Percentiles rank a stretch among this genome's conserved stretches.
Conservation (phyloP, 2,888 invertebrate species). For the Cactoblastis cactorum region DNA sequence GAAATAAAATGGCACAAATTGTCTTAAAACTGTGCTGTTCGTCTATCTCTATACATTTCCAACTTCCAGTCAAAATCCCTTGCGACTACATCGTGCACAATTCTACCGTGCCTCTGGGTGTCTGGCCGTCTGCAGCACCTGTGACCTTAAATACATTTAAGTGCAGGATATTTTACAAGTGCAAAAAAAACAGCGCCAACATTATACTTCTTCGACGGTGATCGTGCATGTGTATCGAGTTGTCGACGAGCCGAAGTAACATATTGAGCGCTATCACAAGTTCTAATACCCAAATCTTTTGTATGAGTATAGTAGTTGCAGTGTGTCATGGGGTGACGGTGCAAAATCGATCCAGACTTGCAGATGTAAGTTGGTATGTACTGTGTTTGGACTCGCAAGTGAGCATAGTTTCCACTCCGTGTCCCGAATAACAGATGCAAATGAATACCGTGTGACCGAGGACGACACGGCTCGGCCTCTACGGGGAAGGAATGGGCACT, state of each 20-base stretch:
- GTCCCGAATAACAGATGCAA: constrained; percentile 46
- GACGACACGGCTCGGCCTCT: constrained; percentile 34
- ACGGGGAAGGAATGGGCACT: constrained; percentile 59
- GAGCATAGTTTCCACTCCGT: constrained; percentile 57
- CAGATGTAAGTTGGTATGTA: constrained; percentile 53
- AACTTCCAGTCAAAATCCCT: constrained; percentile 39
- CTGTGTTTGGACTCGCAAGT: constrained; percentile 57
- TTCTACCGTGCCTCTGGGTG: constrained; percentile 62
- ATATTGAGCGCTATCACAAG: constrained; percentile 58
- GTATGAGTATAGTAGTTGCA: constrained; percentile 35
- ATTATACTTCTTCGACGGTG: constrained; percentile 56
- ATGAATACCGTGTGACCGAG: constrained; percentile 38
- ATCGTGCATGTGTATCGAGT: constrained; percentile 32
- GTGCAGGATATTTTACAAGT: constrained; percentile 70
- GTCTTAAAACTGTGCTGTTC: constrained; percentile 61
- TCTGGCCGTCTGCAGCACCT: constrained; percentile 76
- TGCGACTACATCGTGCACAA: constrained; percentile 55
- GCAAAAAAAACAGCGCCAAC: constrained; percentile 58
- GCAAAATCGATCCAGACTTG: constrained; percentile 81
- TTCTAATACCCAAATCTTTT: constrained; percentile 34
- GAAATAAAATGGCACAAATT: neutral
- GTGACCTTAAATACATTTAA: constrained; percentile 46
- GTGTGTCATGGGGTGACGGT: constrained; percentile 78
- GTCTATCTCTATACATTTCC: constrained; percentile 39
- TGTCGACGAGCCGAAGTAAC: constrained; percentile 58